Evolutionary conservation across 2,113 vertebrate species (phyloP).

Genomic region (Callopanchax toddi): DNA sequence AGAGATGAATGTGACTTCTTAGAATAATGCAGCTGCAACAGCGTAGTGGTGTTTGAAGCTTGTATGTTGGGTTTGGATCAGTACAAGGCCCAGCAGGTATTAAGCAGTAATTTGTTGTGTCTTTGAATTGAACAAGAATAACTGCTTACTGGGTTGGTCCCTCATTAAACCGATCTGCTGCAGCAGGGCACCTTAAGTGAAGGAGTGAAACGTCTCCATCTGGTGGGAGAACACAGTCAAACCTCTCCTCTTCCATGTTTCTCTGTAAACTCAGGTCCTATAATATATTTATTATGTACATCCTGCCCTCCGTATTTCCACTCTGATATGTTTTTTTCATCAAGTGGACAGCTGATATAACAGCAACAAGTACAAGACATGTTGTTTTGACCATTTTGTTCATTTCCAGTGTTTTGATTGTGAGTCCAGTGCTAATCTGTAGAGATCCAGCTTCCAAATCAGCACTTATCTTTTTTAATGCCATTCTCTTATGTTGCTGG

Average conservation of each 20-base stretch:
- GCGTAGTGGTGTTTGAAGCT: slow-evolving; percentile 6
- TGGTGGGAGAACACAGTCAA: slow-evolving; percentile 45
- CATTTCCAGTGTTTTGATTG: not conserved
- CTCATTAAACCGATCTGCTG: slow-evolving; percentile 27
- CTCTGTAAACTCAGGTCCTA: not conserved
- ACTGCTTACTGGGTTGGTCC: slow-evolving; percentile 20
- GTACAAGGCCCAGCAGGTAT: slow-evolving; percentile 26
- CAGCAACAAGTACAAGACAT: not conserved
- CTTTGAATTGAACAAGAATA: slow-evolving; percentile 13
- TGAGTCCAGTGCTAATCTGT: slow-evolving; percentile 38
- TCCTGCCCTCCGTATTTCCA: slow-evolving; percentile 12
- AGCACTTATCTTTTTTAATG: slow-evolving; percentile 65
- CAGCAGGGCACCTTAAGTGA: slow-evolving; percentile 16
- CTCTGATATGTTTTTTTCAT: not conserved
- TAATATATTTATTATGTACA: slow-evolving; percentile 3
- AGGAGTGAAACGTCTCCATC: slow-evolving; percentile 42
- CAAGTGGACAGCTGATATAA: slow-evolving; percentile 3
- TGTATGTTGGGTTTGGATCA: slow-evolving; percentile 35
- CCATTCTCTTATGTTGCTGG: slow-evolving; percentile 66
- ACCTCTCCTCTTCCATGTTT: slow-evolving; percentile 6
- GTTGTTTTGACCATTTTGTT: not conserved
- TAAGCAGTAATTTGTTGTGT: slow-evolving; percentile 15
- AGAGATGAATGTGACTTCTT: slow-evolving; percentile 16
- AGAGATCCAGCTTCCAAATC: slow-evolving; percentile 75
- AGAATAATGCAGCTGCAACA: slow-evolving; percentile 31